phyloP scores from a whole-genome alignment of 1,140 invertebrate species.

The Drosophila hydei region DNA sequence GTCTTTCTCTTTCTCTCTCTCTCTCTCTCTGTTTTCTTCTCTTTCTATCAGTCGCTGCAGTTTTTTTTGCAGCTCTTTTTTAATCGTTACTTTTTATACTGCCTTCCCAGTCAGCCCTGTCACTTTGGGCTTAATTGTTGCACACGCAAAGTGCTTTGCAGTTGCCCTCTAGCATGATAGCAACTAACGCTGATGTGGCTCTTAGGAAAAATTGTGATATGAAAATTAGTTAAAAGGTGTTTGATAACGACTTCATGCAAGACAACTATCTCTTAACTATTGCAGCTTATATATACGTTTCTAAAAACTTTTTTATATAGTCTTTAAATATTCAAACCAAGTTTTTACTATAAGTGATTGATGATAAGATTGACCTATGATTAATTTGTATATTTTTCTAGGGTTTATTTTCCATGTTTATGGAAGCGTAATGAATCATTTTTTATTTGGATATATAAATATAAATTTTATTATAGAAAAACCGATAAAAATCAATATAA shows the following conservation, averaged over 20 bases:
- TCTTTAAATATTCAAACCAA: too few species aligned
- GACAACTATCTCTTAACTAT: too few species aligned
- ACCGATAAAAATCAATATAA: too few species aligned
- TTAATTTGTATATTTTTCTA: too few species aligned
- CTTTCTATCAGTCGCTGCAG: not conserved
- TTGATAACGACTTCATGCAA: not conserved
- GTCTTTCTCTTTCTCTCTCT: not conserved
- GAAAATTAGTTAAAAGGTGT: not conserved
- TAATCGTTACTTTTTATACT: slow-evolving; percentile 34
- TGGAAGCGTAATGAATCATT: too few species aligned
- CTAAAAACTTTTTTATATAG: too few species aligned
- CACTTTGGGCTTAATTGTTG: slow-evolving; percentile 47
- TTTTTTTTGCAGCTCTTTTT: slow-evolving; percentile 29
- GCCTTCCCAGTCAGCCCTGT: slow-evolving; percentile 22
- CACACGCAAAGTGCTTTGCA: slow-evolving; percentile 41
- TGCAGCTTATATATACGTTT: too few species aligned
- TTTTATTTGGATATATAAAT: too few species aligned
- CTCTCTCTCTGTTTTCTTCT: slow-evolving; percentile 2
- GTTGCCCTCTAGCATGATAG: not conserved
- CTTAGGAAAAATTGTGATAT: slow-evolving; percentile 5
- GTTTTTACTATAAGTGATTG: too few species aligned
- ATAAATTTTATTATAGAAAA: too few species aligned
- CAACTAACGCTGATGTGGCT: not conserved
- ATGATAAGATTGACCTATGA: too few species aligned
- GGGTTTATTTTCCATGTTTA: too few species aligned